phyloP scores from a whole-genome alignment of 2,113 vertebrate genomes.

The Leucopsar rothschildi region DNA sequence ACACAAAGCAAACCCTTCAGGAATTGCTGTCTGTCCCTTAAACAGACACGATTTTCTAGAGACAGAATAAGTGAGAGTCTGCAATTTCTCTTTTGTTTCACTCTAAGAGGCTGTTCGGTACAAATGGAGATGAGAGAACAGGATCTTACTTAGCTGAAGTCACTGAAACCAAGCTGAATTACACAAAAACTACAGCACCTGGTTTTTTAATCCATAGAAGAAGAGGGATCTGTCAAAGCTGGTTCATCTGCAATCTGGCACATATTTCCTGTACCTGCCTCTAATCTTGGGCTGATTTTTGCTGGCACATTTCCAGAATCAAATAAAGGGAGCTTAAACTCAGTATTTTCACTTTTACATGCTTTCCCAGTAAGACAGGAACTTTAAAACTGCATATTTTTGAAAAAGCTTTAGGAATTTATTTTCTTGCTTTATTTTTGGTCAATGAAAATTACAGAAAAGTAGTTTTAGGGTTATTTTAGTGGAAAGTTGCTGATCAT shows the following conservation, averaged over 20 bases:
- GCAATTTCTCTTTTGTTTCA: not conserved
- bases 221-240: not conserved
- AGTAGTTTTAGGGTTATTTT: not conserved
- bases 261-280: not conserved
- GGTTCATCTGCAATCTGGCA: conserved; percentile 31
- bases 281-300: not conserved
- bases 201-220: conserved; percentile 22
- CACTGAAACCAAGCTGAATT: not conserved
- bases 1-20: not conserved
- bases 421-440: not conserved
- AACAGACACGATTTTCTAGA: not conserved
- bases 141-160: not conserved
- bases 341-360: not conserved
- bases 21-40: not conserved
- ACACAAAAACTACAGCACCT: conserved; percentile 23
- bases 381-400: not conserved
- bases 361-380: not conserved
- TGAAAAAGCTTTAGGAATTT: not conserved
- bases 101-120: not conserved
- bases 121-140: not conserved
- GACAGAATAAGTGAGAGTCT: not conserved
- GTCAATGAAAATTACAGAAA: not conserved
- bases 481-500: not conserved
- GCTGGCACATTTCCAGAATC: not conserved
- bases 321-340: not conserved